Base-by-base conservation (phyloP, 2,113 vertebrate genomes). In the Turnix velox region DNA sequence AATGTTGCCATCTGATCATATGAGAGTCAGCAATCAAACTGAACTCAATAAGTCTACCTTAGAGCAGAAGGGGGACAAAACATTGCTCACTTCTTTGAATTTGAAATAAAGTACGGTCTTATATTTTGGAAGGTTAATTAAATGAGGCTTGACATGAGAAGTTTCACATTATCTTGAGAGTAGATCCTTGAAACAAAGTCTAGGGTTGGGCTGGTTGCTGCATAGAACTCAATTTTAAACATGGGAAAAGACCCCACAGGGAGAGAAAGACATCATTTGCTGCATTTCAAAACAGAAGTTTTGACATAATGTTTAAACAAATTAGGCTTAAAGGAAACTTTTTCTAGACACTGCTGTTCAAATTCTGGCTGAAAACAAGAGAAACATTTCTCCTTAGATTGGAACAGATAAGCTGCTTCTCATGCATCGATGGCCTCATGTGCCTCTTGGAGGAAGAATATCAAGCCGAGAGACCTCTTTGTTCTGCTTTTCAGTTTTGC, bases 381-480 rank as follows among this genome's bases (percentile, higher is more conserved):
- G 89, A 59, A 89, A 85, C 67, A 49, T 57, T 65, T 82, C 69
- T 91, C 61, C 52, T n/a, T 35, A 89, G 82, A 87, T 91, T 84
- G 62, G 74, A 82, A 37, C 42, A 92, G 76, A 95, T 87, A 84
- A 86, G 52, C 55, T 80, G 65, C 73, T 93, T 78, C 84, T 87
- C 58, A 91, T 63, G 74, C 87, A 78, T 77, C 87, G 74, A 68
- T 65, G 87, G 84, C 91, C 81, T 93, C 84, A 58, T 81, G 71
- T 88, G 86, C 83, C 63, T 91, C 82, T 92, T 90, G 88, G 49
- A 94, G 86, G 72, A 95, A 91, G 72, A 92, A 80, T 66, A 92
- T 30, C 80, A 88, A 92, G 69, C 66, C 4, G 0, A 93, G 91
- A 93, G 73, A 89, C 61, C 28, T 91, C 89, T 95, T 92, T 95